phyloP scores from a whole-genome alignment of 1,140 invertebrate species.

The Aphelenchoides fujianensis region DNA sequence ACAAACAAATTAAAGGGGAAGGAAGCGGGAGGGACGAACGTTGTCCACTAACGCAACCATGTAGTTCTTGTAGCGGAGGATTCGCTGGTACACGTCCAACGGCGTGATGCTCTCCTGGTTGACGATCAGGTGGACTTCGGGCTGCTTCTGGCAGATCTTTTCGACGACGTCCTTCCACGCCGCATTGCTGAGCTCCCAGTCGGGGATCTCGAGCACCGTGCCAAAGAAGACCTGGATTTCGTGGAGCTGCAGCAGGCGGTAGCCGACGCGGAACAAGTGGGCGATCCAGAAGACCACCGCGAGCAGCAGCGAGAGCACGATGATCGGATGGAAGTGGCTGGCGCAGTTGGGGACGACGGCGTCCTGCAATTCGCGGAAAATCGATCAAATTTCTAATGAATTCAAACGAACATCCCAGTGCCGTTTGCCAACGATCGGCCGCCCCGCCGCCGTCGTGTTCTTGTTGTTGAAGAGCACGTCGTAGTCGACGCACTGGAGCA shows the following conservation, averaged over 20 bases:
- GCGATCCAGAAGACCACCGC: constrained; percentile 77
- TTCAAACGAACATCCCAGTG: constrained; percentile 36
- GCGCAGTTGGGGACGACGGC: constrained; percentile 47
- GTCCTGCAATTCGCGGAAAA: constrained; percentile 56
- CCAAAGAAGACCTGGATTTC: constrained; percentile 86
- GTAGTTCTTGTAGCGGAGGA: constrained; percentile 87
- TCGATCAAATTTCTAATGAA: not conserved
- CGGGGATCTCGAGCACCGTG: constrained; percentile 53
- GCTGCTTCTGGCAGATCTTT: constrained; percentile 72
- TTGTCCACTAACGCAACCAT: constrained; percentile 96
- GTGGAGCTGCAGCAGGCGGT: constrained; percentile 79
- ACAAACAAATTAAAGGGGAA: constrained; percentile 50
- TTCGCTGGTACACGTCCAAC: constrained; percentile 95
- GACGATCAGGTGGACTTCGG: constrained; percentile 93
- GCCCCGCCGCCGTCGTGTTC: constrained; percentile 34
- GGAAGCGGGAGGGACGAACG: constrained; percentile 70
- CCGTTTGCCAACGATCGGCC: constrained; percentile 44
- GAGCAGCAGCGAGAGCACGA: constrained; percentile 69
- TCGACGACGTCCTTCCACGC: constrained; percentile 52
- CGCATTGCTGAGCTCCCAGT: constrained; percentile 50
- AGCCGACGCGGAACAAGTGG: constrained; percentile 74
- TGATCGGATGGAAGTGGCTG: constrained; percentile 51
- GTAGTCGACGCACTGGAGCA: constrained; percentile 85
- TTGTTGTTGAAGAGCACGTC: constrained; percentile 71
- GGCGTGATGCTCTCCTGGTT: constrained; percentile 89